Evolutionary conservation across 1,140 invertebrate species (phyloP).

Genomic region (Megathymus violae): DNA sequence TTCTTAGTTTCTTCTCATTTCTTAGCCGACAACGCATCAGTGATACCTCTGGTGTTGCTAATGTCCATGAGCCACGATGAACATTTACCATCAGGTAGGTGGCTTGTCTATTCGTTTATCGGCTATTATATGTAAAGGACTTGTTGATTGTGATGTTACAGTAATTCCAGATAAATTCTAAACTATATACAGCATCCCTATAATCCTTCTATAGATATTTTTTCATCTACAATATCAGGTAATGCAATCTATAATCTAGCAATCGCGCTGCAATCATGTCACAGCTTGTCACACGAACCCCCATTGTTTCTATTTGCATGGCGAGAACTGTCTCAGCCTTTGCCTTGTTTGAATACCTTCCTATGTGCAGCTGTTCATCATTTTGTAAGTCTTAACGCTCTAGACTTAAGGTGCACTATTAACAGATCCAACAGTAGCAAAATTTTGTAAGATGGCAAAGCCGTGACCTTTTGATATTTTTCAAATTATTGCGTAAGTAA

Average conservation of each 20-base stretch:
- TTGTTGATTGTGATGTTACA: too few relatives aligned
- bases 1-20: too few relatives aligned
- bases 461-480: conserved; percentile 31
- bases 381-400: not conserved
- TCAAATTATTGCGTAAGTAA: conserved; percentile 23
- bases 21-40: too few relatives aligned
- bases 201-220: too few relatives aligned
- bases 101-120: too few relatives aligned
- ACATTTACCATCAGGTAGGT: too few relatives aligned
- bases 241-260: conserved; percentile 9
- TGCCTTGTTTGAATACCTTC: conserved; percentile 43
- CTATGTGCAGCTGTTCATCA: not conserved
- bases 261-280: conserved; percentile 33
- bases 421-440: not conserved
- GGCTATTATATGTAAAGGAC: too few relatives aligned
- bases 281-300: conserved; percentile 43
- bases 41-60: too few relatives aligned
- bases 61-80: too few relatives aligned
- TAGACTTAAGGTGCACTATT: not conserved
- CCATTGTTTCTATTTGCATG: conserved; percentile 53
- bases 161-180: too few relatives aligned
- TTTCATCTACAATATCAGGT: too few relatives aligned
- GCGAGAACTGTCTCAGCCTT: conserved; percentile 35
- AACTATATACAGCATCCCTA: too few relatives aligned
- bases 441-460: conserved; percentile 13